phyloP scores from a whole-genome alignment of 2,888 invertebrate species.

The Synanthedon formicaeformis region DNA sequence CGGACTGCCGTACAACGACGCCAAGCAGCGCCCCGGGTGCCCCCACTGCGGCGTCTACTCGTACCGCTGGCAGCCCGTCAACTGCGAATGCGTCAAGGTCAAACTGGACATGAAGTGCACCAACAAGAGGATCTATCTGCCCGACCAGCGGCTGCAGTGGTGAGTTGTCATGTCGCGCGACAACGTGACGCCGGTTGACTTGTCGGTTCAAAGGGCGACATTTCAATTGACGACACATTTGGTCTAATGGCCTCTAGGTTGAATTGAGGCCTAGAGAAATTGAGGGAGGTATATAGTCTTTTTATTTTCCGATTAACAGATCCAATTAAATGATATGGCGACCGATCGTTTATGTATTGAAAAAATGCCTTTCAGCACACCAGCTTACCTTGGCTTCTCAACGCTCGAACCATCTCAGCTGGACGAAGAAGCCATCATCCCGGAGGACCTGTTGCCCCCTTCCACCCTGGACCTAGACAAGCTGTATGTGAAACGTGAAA shows the following conservation, averaged over 20 bases:
- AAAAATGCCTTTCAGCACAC: constrained; percentile 26
- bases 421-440: constrained; percentile 37
- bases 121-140: constrained; percentile 46
- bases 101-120: constrained; percentile 39
- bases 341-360: no score
- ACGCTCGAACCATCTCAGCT: constrained; percentile 13
- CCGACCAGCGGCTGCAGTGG: constrained; percentile 58
- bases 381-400: constrained; percentile 46
- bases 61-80: constrained; percentile 44
- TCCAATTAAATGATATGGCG: no score
- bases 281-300: no score
- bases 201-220: no score
- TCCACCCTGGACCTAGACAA: constrained; percentile 29
- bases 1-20: constrained; percentile 58
- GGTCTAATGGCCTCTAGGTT: no score
- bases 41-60: constrained; percentile 58
- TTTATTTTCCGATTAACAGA: no score
- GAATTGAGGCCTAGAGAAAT: no score
- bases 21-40: constrained; percentile 36
- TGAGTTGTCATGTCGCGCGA: no score
- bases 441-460: constrained; percentile 41
- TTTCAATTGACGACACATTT: no score
- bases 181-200: no score
- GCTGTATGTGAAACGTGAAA: constrained; percentile 17
- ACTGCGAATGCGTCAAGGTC: constrained; percentile 31